phyloP scores from a whole-genome alignment of 2,113 vertebrate genomes.

The Engraulis encrasicolus region DNA sequence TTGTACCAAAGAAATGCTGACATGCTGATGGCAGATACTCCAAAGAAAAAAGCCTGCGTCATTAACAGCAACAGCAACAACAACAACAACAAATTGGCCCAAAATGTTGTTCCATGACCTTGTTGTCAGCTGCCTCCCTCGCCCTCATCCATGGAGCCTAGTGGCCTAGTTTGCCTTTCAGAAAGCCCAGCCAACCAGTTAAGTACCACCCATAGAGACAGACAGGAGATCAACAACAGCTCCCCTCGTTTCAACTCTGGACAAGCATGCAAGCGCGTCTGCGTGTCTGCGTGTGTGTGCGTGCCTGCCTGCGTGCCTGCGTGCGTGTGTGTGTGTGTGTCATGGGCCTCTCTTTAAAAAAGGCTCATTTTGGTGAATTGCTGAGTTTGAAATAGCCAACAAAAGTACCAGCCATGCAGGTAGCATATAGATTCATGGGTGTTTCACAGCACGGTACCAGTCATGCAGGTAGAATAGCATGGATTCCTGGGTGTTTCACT shows the following conservation, averaged over 20 bases:
- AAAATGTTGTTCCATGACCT: background rate
- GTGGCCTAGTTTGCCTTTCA: background rate
- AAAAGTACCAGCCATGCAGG: no score
- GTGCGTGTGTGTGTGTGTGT: no score
- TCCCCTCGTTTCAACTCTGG: background rate
- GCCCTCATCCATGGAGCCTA: background rate
- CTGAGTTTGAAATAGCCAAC: no score
- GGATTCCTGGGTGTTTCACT: no score
- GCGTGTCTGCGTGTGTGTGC: no score
- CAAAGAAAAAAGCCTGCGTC: constrained; percentile 5
- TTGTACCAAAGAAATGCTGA: background rate
- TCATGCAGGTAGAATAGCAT: no score
- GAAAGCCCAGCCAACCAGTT: background rate
- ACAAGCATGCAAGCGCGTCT: no score
- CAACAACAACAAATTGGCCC: background rate
- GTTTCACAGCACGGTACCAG: no score
- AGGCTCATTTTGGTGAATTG: no score
- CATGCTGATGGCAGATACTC: background rate
- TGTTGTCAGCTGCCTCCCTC: background rate
- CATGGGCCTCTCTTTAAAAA: no score
- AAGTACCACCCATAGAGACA: background rate
- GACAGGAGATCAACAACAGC: background rate
- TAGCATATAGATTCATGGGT: no score
- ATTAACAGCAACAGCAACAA: background rate
- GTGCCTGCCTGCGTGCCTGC: no score